Conservation (phyloP, 2,113 vertebrate genomes). For the Opisthocomus hoazin region DNA sequence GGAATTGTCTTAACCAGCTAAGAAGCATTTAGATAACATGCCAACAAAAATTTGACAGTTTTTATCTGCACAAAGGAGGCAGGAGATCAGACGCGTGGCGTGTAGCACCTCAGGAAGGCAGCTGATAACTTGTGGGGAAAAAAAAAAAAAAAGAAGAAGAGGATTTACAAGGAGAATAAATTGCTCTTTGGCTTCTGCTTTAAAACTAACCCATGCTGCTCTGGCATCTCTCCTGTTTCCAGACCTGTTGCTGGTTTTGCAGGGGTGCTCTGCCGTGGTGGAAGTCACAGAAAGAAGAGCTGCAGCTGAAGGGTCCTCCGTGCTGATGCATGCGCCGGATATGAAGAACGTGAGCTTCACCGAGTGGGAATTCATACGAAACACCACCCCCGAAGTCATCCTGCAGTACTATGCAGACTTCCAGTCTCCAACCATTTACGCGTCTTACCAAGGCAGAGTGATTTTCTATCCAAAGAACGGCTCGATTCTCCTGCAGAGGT, state of each 20-base stretch:
- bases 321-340: accelerated
- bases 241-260: neutral
- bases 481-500: neutral
- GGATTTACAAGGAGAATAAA: neutral
- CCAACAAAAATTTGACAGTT: accelerated
- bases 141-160: too few species aligned
- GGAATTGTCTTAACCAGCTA: neutral
- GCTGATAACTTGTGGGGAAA: neutral
- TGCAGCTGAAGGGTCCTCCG: neutral
- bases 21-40: neutral
- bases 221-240: neutral
- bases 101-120: neutral
- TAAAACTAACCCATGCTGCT: neutral
- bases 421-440: accelerated
- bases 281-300: neutral
- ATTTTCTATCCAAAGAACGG: neutral
- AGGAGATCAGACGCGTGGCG: neutral
- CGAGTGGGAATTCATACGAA: neutral
- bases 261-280: accelerated
- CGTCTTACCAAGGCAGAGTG: neutral
- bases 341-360: neutral
- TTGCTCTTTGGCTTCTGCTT: neutral
- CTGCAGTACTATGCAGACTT: neutral
- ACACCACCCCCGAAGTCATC: neutral
- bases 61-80: neutral